These are phyloP conservation scores for Numida meleagris DNA, from an alignment of 2,113 vertebrate genomes.

Conservation along the genomic window DNA sequence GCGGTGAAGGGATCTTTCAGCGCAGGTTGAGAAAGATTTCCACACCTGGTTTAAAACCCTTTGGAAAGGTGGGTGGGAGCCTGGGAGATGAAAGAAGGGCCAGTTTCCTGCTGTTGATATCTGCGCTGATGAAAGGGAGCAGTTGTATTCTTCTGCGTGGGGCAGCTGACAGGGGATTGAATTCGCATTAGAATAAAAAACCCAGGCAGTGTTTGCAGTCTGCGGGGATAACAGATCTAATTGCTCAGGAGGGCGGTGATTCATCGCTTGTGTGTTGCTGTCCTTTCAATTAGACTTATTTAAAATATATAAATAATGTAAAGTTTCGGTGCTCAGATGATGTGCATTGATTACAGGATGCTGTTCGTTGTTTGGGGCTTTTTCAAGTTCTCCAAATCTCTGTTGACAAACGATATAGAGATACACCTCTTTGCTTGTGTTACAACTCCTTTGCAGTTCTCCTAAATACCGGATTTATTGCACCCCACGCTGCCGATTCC, in stretches of 20 bases:
- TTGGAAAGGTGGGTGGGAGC: conserved; percentile 69
- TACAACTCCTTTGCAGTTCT: neutral
- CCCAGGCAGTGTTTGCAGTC: conserved; percentile 40
- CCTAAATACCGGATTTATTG: neutral
- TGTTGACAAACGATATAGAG: conserved; percentile 48
- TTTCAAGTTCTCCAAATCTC: conserved; percentile 35
- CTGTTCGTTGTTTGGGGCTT: conserved; percentile 47
- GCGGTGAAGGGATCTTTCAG: conserved; percentile 74
- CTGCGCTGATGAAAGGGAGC: conserved; percentile 66
- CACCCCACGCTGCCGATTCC: neutral
- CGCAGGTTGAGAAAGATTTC: conserved; percentile 58
- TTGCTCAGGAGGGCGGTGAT: conserved; percentile 35
- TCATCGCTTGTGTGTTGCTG: conserved; percentile 56
- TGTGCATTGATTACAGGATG: conserved; percentile 49
- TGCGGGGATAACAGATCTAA: conserved; percentile 55
- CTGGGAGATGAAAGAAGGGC: conserved; percentile 70
- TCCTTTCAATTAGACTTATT: neutral
- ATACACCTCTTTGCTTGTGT: conserved; percentile 8
- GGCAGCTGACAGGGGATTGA: conserved; percentile 50
- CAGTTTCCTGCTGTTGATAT: conserved; percentile 68
- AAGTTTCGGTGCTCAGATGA: conserved; percentile 46
- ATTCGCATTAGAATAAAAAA: conserved; percentile 59
- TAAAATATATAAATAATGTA: conserved; percentile 60
- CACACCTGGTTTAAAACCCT: conserved; percentile 62
- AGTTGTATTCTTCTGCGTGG: conserved; percentile 58